These are phyloP conservation scores for Cephus rjabovi DNA, from an alignment of 2,888 invertebrate genomes.

Conservation along the genomic window DNA sequence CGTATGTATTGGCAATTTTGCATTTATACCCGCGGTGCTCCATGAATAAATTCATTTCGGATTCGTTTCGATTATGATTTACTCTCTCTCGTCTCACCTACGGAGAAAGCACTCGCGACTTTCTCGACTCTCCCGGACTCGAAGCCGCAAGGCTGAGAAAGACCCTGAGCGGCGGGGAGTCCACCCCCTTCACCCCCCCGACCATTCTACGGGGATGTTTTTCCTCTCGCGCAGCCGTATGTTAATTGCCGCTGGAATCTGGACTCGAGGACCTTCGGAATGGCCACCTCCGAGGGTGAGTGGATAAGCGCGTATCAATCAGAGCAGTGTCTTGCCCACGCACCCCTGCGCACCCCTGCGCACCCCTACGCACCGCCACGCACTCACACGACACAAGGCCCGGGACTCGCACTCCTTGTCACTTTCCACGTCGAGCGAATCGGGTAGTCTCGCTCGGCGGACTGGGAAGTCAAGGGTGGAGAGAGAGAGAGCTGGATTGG, in stretches of 20 bases:
- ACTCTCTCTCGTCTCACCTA: not conserved
- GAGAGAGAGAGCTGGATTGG: slow-evolving; percentile 15
- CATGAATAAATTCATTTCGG: slow-evolving; percentile 66
- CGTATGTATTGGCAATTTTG: slow-evolving; percentile 68
- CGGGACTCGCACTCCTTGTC: slow-evolving; percentile 50
- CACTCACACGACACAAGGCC: slow-evolving; percentile 7
- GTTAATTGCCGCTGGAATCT: slow-evolving; percentile 1
- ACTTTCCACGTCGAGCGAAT: slow-evolving; percentile 42
- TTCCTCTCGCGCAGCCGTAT: not conserved
- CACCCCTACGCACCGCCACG: slow-evolving; percentile 23
- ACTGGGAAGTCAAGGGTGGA: not conserved
- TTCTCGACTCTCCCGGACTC: slow-evolving; percentile 28
- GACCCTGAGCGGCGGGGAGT: slow-evolving; percentile 11
- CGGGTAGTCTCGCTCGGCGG: slow-evolving; percentile 35
- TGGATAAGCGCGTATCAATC: slow-evolving; percentile 48
- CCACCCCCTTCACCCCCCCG: not conserved
- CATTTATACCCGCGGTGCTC: slow-evolving; percentile 60
- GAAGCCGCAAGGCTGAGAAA: slow-evolving; percentile 10
- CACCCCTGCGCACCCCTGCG: slow-evolving; percentile 31
- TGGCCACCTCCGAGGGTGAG: not conserved
- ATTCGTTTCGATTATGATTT: slow-evolving; percentile 52
- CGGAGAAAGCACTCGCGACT: slow-evolving; percentile 35
- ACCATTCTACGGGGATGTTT: slow-evolving; percentile 10
- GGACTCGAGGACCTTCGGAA: not conserved
- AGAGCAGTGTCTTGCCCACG: slow-evolving; percentile 54